A percentile compares a stretch with the other conserved stretches of the same genome.
Evolutionary conservation across 1,140 invertebrate species (phyloP).

Genomic region (Papilio glaucus): DNA sequence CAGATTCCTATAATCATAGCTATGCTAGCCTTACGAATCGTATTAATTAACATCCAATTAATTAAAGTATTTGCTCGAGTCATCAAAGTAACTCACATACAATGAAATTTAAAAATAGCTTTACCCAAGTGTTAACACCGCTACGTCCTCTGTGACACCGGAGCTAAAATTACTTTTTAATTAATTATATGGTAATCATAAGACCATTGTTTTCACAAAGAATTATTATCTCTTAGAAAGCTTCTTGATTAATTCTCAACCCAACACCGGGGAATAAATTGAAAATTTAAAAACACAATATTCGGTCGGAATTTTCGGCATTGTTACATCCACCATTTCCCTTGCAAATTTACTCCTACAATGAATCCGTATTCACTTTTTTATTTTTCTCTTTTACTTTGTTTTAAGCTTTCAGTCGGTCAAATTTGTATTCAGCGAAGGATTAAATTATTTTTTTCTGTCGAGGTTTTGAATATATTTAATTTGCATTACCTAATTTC

Average conservation of each 20-base stretch:
- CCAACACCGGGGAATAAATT: neutral
- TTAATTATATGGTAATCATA: neutral
- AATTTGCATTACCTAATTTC: neutral
- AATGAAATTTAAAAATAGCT: no score
- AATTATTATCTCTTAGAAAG: neutral
- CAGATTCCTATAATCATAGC: no score
- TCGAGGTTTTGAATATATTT: neutral
- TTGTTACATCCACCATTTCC: constrained; percentile 15
- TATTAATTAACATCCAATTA: no score
- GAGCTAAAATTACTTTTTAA: neutral
- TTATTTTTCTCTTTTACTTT: neutral
- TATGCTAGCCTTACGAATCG: no score
- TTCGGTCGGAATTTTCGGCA: constrained; percentile 2
- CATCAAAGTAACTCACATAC: no score
- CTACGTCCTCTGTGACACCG: neutral
- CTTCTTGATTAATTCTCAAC: constrained; percentile 13
- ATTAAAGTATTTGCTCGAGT: no score
- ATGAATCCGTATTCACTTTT: constrained; percentile 9
- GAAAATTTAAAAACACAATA: neutral
- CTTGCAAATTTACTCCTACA: constrained; percentile 5
- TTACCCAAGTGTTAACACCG: no score
- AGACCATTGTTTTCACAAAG: neutral
- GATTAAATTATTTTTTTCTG: neutral
- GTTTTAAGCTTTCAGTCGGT: constrained; percentile 4
- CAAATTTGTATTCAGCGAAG: neutral